Evolutionary conservation across 2,888 invertebrate genomes (phyloP).

Genomic region (Drosophila maculinotata): DNA sequence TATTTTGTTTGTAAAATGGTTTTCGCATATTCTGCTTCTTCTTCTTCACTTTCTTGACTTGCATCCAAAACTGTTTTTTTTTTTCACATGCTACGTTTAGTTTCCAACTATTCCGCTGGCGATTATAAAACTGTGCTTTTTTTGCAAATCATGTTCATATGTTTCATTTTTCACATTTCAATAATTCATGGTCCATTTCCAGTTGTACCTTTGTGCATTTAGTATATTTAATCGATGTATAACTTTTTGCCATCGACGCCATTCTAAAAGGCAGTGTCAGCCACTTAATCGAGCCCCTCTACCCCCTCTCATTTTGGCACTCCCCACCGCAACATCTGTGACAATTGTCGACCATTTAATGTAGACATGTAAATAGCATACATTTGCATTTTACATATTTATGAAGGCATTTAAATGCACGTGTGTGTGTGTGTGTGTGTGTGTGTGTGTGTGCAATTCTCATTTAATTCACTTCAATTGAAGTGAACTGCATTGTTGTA

Average conservation of each 20-base stretch:
- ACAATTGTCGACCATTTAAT: constrained; percentile 66
- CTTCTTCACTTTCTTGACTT: too few relatives aligned
- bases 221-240: constrained; percentile 7
- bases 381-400: constrained; percentile 44
- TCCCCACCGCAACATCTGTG: constrained; percentile 29
- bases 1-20: too few relatives aligned
- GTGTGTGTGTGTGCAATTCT: constrained; percentile 37
- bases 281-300: constrained; percentile 11
- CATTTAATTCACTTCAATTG: constrained; percentile 82
- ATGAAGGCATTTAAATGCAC: constrained; percentile 26
- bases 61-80: background rate
- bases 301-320: background rate
- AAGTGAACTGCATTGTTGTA: constrained; percentile 73
- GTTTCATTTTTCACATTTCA: background rate
- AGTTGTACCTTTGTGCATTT: background rate
- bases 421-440: constrained; percentile 20
- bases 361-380: constrained; percentile 64
- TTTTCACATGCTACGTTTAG: too few relatives aligned
- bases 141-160: background rate
- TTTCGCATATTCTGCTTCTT: background rate
- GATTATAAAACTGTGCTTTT: too few relatives aligned
- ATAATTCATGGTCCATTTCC: too few relatives aligned
- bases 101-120: too few relatives aligned
- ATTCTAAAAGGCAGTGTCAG: constrained; percentile 26
- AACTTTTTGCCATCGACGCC: too few relatives aligned